A percentile compares a stretch with the other conserved stretches of the same genome.
Conservation (phyloP, 2,113 vertebrate species). For the Eptesicus fuscus region DNA sequence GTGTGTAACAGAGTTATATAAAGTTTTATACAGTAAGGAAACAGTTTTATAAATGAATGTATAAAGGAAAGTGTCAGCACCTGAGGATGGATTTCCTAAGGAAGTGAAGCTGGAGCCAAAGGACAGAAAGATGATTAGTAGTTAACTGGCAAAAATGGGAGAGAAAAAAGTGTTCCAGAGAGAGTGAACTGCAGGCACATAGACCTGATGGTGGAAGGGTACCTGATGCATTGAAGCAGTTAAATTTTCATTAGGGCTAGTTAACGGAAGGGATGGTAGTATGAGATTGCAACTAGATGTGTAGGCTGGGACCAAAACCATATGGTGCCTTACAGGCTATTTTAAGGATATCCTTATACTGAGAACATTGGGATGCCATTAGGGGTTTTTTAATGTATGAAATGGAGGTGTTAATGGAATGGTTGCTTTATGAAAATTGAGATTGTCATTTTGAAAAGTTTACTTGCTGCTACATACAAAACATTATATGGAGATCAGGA, state of each 20-base stretch:
- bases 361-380: not conserved
- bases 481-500: not conserved
- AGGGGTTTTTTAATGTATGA: not conserved
- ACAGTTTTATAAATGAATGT: not conserved
- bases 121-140: not conserved
- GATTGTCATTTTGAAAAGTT: slow-evolving; percentile 29
- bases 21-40: not conserved
- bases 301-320: not conserved
- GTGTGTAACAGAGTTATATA: not conserved
- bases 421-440: not conserved
- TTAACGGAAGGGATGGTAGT: not conserved
- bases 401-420: not conserved
- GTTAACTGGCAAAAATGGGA: not conserved
- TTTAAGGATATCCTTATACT: not conserved
- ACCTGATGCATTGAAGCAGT: not conserved
- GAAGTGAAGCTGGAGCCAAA: not conserved
- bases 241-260: not conserved
- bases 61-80: not conserved
- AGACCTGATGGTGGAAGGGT: not conserved
- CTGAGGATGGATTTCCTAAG: not conserved
- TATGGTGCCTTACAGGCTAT: not conserved
- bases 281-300: not conserved
- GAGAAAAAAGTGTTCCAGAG: not conserved
- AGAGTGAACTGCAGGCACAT: not conserved
- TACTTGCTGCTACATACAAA: not conserved